phyloP scores from a whole-genome alignment of 2,888 invertebrate species.

The Tenthredo amoena region DNA sequence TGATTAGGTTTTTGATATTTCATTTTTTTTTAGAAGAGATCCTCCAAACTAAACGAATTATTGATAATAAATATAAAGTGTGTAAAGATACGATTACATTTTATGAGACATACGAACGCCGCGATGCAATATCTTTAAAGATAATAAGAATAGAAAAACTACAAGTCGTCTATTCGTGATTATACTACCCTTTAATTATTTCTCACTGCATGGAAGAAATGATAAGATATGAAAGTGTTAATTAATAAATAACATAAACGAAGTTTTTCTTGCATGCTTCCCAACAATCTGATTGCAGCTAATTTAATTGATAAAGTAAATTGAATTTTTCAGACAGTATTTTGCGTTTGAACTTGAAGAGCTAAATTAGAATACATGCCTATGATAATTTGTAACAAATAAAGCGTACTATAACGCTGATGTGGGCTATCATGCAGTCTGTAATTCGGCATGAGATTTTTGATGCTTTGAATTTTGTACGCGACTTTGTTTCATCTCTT shows the following conservation, averaged over 20 bases:
- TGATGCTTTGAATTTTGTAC: neutral
- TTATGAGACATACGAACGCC: neutral
- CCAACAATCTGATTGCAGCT: neutral
- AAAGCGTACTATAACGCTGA: neutral
- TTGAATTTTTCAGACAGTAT: neutral
- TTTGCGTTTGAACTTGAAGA: neutral
- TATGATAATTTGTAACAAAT: neutral
- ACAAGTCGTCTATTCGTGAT: neutral
- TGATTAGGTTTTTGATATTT: neutral
- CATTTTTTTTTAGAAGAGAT: neutral
- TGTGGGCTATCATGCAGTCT: conserved; percentile 17
- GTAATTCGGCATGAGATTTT: neutral
- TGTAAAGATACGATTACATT: neutral
- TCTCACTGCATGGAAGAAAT: neutral
- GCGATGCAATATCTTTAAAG: neutral
- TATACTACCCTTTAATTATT: neutral
- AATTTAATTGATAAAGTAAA: neutral
- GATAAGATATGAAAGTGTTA: neutral
- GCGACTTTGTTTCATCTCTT: neutral
- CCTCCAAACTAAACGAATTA: neutral
- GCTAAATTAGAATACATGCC: conserved; percentile 12
- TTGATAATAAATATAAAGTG: neutral
- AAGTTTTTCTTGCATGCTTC: neutral
- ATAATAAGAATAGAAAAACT: neutral
- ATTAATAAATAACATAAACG: neutral